Base-by-base conservation (phyloP, 2,113 vertebrate genomes). In the Eulacestoma nigropectus region DNA sequence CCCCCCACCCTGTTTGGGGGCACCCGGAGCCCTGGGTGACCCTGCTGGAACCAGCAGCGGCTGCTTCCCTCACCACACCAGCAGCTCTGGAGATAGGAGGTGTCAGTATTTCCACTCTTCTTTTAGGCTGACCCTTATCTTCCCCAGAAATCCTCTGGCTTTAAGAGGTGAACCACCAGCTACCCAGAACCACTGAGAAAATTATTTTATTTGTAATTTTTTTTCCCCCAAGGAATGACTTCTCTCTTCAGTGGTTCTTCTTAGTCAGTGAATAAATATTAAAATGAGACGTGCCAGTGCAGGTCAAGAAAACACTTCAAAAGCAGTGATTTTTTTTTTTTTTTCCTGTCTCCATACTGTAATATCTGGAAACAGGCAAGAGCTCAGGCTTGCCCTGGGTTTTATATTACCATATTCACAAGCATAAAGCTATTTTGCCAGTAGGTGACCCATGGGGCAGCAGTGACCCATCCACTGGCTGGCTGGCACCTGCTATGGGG, bases 81-180 rank as follows among this genome's bases (percentile, higher is more conserved):
- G 79, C 25, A 50, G 68, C 32, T 18, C 30, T n/a, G 6, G 55
- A 4, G 12, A 3, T 1, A 6, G 14, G 17, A 8, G 3, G 1
- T 29, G 16, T 13, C 25, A 5, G 4, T 5, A 5, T 32, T n/a
- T 37, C 63, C 30, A 2, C 16, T 13, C n/a, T 46, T 25, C 16
- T 77, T 32, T 20, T 20, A 13, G 15, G n/a, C 32, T 64, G 35
- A 12, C 22, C 5, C 17, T 52, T 3, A 7, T 27, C 33, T 11
- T 55, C n/a, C n/a, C 23, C 52, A 53, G 60, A 42, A 82, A 55
- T 21, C 44, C 27, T 59, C 53, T 52, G 53, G 29, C 9, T 53
- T 57, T 46, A 47, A 50, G 33, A 26, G 18, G 7, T 11, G 33
- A 87, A 10, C 30, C 19, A 64, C 4, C 41, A 47, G 16, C 29